phyloP scores from a whole-genome alignment of 2,888 invertebrate species.

The Hipparchia semele region DNA sequence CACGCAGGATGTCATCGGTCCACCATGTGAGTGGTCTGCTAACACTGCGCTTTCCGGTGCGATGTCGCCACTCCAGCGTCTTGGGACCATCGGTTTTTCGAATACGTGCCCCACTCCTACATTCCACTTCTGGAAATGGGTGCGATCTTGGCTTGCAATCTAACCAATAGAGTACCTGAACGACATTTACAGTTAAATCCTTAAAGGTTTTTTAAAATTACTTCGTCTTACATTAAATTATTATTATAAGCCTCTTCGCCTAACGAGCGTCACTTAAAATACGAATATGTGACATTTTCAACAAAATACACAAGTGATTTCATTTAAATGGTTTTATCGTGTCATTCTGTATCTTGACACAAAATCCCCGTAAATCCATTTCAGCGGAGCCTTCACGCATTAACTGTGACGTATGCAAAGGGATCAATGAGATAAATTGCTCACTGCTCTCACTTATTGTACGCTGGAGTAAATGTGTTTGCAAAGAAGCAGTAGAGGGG shows the following conservation, averaged over 20 bases:
- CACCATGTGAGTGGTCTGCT: too few species aligned
- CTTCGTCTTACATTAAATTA: not conserved
- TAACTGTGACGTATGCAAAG: conserved; percentile 78
- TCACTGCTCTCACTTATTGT: conserved; percentile 70
- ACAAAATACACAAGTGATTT: conserved; percentile 8
- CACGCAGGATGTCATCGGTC: too few species aligned
- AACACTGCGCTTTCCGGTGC: too few species aligned
- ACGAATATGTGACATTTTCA: not conserved
- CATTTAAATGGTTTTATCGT: conserved; percentile 16
- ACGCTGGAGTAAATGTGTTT: conserved; percentile 54
- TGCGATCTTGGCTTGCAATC: too few species aligned
- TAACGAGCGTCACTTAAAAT: conserved; percentile 8
- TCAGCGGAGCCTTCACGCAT: conserved; percentile 54
- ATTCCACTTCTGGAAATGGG: too few species aligned
- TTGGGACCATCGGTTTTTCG: too few species aligned
- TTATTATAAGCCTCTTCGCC: not conserved
- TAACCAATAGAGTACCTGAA: too few species aligned
- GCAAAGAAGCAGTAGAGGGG: conserved; percentile 20
- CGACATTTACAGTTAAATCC: too few species aligned
- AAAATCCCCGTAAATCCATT: conserved; percentile 58
- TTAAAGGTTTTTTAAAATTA: too few species aligned
- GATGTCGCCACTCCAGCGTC: too few species aligned
- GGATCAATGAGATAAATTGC: conserved; percentile 79
- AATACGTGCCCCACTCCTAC: too few species aligned
- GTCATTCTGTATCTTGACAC: conserved; percentile 14